Evolutionary conservation across 2,888 invertebrate species (phyloP).

Genomic region (Drosophila cracens): DNA sequence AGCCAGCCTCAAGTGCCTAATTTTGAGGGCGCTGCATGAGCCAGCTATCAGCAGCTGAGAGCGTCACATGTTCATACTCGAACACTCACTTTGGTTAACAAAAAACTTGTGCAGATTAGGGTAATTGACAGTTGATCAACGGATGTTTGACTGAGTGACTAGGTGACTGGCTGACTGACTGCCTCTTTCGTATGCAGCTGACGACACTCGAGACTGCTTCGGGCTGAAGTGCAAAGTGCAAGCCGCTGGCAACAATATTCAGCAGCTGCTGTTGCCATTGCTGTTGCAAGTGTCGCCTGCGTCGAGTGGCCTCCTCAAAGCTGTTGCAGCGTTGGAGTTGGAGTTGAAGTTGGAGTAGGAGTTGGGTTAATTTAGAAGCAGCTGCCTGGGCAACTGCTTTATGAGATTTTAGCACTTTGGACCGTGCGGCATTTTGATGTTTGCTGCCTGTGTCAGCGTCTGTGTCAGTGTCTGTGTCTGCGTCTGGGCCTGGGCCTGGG

Average conservation of each 20-base stretch:
- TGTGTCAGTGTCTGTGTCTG: constrained; percentile 1
- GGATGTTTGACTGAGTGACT: not conserved
- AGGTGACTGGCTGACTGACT: not conserved
- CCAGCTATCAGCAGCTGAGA: too few relatives aligned
- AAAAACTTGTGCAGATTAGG: not conserved
- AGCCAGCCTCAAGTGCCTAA: too few relatives aligned
- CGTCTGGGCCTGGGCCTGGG: not conserved
- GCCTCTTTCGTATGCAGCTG: constrained; percentile 43
- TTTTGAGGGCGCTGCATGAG: too few relatives aligned
- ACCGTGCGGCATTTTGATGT: constrained; percentile 40
- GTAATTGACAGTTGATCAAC: constrained; percentile 18
- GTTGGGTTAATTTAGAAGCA: constrained; percentile 72
- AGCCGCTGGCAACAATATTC: constrained; percentile 55
- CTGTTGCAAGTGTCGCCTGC: constrained; percentile 58
- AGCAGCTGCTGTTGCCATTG: constrained; percentile 45
- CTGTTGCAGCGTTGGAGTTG: constrained; percentile 21
- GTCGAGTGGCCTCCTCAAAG: constrained; percentile 60
- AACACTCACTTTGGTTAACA: not conserved
- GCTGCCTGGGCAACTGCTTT: constrained; percentile 64
- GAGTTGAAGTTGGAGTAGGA: constrained; percentile 11
- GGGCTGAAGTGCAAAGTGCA: constrained; percentile 77
- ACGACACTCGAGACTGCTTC: constrained; percentile 59
- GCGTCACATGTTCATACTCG: too few relatives aligned
- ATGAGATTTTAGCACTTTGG: constrained; percentile 75
- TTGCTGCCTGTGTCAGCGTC: constrained; percentile 28